These are phyloP conservation scores for Aulostomus chinensis DNA, from an alignment of 2,797 vertebrate genomes.

Conservation along the genomic window DNA sequence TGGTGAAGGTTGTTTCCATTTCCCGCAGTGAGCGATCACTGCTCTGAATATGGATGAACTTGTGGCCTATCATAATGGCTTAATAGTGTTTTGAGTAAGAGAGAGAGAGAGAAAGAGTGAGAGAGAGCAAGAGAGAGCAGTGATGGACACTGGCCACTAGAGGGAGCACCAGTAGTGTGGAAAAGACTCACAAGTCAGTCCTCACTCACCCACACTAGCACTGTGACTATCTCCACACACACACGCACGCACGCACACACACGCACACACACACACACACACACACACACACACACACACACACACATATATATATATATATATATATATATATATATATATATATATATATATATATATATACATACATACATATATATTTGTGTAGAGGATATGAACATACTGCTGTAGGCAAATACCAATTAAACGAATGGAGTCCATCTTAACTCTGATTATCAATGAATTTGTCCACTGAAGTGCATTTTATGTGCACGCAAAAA, in stretches of 20 bases:
- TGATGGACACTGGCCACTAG: slow-evolving; percentile 71
- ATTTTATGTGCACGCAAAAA: slow-evolving; percentile 51
- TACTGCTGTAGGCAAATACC: slow-evolving; percentile 62
- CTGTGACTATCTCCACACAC: slow-evolving; percentile 26
- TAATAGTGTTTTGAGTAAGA: background rate
- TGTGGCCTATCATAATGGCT: background rate
- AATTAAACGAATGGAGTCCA: slow-evolving; percentile 66
- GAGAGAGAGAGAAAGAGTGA: background rate
- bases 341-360: slow-evolving; percentile 4
- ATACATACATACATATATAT: slow-evolving; percentile 6
- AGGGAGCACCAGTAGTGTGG: slow-evolving; percentile 80
- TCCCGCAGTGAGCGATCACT: background rate
- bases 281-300: slow-evolving; percentile 5
- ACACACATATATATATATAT: slow-evolving; percentile 7
- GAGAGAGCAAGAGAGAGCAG: slow-evolving; percentile 23
- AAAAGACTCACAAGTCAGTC: slow-evolving; percentile 51
- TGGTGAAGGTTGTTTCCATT: too few relatives aligned
- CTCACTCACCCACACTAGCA: slow-evolving; percentile 34
- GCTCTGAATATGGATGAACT: slow-evolving; percentile 1
- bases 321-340: slow-evolving; percentile 8
- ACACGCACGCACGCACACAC: slow-evolving; percentile 16
- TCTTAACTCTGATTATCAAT: slow-evolving; percentile 74
- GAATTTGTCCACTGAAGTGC: slow-evolving; percentile 50
- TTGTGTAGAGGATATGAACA: slow-evolving; percentile 41
- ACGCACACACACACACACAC: slow-evolving; percentile 6